Conservation (phyloP, 2,797 vertebrate species). For the Gallinago stenura region DNA sequence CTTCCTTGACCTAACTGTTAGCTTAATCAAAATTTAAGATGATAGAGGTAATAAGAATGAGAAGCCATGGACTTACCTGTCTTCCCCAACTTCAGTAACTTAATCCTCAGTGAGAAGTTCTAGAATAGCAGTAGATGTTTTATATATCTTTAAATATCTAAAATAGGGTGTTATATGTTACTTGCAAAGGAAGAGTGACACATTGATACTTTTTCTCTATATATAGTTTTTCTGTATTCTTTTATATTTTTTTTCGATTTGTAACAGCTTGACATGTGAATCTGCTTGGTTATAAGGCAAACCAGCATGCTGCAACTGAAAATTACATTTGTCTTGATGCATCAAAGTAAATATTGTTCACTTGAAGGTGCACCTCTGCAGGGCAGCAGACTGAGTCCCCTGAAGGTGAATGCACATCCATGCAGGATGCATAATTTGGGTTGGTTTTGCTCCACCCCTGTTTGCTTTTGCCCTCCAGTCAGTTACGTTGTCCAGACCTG, state of each 20-base stretch:
- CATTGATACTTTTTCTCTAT: background rate
- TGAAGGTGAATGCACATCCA: constrained; percentile 23
- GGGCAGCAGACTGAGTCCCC: constrained; percentile 27
- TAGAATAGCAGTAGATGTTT: background rate
- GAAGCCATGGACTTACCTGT: background rate
- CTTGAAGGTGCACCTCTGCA: background rate
- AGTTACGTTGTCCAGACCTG: constrained; percentile 52
- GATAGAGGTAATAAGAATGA: background rate
- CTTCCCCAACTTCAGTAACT: background rate
- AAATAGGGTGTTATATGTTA: background rate
- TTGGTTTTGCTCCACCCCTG: constrained; percentile 36
- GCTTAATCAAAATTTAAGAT: background rate
- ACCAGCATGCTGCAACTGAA: constrained; percentile 1
- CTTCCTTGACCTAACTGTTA: background rate
- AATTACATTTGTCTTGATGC: constrained; percentile 41
- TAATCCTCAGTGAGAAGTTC: background rate
- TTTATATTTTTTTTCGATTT: background rate
- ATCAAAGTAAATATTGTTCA: constrained; percentile 36
- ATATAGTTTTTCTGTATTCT: background rate
- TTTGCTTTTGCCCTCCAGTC: constrained; percentile 54
- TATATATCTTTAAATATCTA: background rate
- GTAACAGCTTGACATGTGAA: background rate
- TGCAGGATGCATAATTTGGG: background rate
- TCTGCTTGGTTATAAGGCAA: constrained; percentile 4
- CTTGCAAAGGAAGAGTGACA: background rate